A percentile compares a stretch with the other conserved stretches of the same genome.
Conservation (phyloP, 2,888 invertebrate species). For the Eremobia ochroleuca region DNA sequence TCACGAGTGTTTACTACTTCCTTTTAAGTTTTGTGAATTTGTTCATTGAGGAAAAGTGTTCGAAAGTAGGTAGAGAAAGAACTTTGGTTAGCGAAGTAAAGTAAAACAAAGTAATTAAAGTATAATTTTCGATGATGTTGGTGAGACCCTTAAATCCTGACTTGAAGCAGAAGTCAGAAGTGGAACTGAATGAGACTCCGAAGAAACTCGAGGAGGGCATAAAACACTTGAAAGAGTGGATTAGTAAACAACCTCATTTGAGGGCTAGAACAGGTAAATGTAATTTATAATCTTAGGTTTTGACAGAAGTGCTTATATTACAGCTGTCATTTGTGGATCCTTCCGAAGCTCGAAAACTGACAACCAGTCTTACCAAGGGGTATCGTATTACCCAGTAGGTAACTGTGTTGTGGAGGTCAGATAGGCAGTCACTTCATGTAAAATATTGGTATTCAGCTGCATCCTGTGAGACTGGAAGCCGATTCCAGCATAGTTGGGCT, state of each 20-base stretch:
- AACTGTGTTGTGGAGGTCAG: too few relatives aligned
- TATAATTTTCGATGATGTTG: constrained; percentile 66
- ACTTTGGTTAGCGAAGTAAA: not conserved
- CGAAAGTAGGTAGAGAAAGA: not conserved
- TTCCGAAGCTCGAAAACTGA: too few relatives aligned
- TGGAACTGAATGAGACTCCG: constrained; percentile 90
- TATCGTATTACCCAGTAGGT: too few relatives aligned
- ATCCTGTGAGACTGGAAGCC: too few relatives aligned
- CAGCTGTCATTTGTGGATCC: too few relatives aligned
- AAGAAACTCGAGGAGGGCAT: constrained; percentile 85
- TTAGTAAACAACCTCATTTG: constrained; percentile 89
- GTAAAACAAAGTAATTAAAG: not conserved
- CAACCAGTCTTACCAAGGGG: too few relatives aligned
- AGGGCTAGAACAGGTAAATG: constrained; percentile 79
- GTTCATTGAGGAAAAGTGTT: not conserved
- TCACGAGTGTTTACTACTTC: not conserved
- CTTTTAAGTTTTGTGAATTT: not conserved
- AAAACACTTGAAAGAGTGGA: constrained; percentile 88
- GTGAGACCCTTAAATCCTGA: constrained; percentile 75
- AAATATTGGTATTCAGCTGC: too few relatives aligned
- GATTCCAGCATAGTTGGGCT: too few relatives aligned
- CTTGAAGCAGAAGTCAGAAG: constrained; percentile 82
- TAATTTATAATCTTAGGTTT: not conserved
- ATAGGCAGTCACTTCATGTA: too few relatives aligned
- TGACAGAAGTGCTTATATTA: not conserved